phyloP scores from a whole-genome alignment of 2,797 vertebrate species.

The Cryptoblepharus egeriae region DNA sequence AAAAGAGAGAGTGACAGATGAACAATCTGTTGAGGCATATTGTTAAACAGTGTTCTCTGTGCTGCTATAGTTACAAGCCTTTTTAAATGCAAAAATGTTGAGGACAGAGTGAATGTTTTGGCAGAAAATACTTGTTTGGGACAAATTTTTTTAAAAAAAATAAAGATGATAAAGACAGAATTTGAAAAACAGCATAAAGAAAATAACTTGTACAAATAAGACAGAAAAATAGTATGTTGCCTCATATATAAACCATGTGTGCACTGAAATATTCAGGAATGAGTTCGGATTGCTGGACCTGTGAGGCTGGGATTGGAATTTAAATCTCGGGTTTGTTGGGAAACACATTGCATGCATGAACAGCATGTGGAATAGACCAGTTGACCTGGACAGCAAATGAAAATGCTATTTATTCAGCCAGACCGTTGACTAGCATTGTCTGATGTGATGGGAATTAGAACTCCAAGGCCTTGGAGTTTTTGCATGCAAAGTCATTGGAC shows the following conservation, averaged over 20 bases:
- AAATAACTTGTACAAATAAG: neutral
- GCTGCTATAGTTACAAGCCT: constrained; percentile 62
- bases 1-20: constrained; percentile 65
- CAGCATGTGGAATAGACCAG: neutral
- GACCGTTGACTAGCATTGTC: neutral
- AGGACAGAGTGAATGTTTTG: constrained; percentile 50
- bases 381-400: neutral
- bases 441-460: too few species aligned
- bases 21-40: constrained; percentile 73
- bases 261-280: neutral
- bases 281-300: neutral
- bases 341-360: neutral
- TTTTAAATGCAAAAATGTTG: constrained; percentile 65
- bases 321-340: too few species aligned
- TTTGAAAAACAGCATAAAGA: too few species aligned
- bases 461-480: neutral
- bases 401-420: neutral
- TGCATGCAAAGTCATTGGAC: too few species aligned
- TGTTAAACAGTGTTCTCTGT: constrained; percentile 63
- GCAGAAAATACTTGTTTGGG: constrained; percentile 8
- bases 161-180: too few species aligned
- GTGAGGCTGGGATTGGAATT: too few species aligned
- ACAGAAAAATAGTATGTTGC: neutral
- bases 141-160: neutral
- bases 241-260: neutral